phyloP scores from a whole-genome alignment of 30 jellyfish, hydroid and myxozoan genomes.

The Morbakka virulenta region DNA sequence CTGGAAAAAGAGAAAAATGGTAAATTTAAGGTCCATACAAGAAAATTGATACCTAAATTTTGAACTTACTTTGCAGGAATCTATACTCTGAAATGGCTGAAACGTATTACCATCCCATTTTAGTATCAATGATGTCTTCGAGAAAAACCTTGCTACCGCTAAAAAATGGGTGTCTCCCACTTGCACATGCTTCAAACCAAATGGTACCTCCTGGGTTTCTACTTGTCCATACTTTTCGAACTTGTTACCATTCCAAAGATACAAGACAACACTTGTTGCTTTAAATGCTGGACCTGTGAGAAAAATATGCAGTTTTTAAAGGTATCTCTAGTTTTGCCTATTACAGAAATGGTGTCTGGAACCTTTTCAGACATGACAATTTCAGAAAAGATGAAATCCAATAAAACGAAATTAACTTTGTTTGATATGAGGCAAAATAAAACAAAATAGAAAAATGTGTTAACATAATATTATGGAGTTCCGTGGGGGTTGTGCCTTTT shows the following conservation, averaged over 20 bases:
- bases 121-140: slow-evolving; percentile 54
- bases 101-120: slow-evolving; percentile 94
- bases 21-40: not conserved
- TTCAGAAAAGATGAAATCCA: too few species aligned
- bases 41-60: too few species aligned
- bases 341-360: too few species aligned
- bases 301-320: not conserved
- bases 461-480: too few species aligned
- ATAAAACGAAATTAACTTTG: too few species aligned
- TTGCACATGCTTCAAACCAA: slow-evolving; percentile 44
- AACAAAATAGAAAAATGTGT: too few species aligned
- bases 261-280: not conserved
- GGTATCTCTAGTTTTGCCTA: too few species aligned
- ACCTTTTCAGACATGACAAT: too few species aligned
- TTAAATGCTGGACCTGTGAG: not conserved
- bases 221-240: not conserved
- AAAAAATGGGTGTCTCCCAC: slow-evolving; percentile 70
- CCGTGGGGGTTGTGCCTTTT: too few species aligned
- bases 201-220: not conserved
- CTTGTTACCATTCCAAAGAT: not conserved
- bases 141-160: slow-evolving; percentile 71
- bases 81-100: slow-evolving; percentile 56
- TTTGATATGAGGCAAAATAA: too few species aligned
- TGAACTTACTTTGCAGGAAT: slow-evolving; percentile 66
- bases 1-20: not conserved